phyloP scores from a whole-genome alignment of 2,113 vertebrate genomes.

The Crotalus tigris region DNA sequence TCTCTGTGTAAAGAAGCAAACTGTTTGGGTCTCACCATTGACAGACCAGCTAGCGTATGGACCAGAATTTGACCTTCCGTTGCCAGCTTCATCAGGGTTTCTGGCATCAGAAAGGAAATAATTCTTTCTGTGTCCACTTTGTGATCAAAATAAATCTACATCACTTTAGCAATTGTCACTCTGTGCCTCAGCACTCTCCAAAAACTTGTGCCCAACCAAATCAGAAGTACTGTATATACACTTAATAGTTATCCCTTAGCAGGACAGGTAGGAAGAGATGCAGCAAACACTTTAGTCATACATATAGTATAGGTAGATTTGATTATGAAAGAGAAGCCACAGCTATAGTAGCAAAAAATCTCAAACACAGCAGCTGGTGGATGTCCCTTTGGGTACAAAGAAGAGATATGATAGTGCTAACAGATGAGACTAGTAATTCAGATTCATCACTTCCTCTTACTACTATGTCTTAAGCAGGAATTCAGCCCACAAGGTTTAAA shows the following conservation, averaged over 20 bases:
- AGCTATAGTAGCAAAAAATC: not conserved
- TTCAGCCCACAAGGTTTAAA: not conserved
- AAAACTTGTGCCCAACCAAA: not conserved
- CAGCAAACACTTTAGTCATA: not conserved
- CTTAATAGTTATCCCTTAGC: not conserved
- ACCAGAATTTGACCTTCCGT: not conserved
- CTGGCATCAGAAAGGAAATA: not conserved
- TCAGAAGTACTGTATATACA: not conserved
- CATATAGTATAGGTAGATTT: not conserved
- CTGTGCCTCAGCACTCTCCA: not conserved
- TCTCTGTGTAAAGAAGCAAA: not conserved
- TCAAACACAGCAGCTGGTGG: not conserved
- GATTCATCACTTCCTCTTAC: not conserved
- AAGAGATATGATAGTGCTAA: not conserved
- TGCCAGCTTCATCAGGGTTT: not conserved
- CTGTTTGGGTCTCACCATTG: not conserved
- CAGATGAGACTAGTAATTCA: not conserved
- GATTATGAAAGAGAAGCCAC: not conserved
- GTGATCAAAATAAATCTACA: not conserved
- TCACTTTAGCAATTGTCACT: not conserved
- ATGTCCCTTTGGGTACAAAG: not conserved
- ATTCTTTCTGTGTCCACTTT: not conserved
- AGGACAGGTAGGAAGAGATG: not conserved
- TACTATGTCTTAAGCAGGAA: not conserved
- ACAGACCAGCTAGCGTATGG: not conserved